Percentiles rank a stretch among this genome's conserved stretches.
phyloP scores from a whole-genome alignment of 2,113 vertebrate species.

The Tichodroma muraria region DNA sequence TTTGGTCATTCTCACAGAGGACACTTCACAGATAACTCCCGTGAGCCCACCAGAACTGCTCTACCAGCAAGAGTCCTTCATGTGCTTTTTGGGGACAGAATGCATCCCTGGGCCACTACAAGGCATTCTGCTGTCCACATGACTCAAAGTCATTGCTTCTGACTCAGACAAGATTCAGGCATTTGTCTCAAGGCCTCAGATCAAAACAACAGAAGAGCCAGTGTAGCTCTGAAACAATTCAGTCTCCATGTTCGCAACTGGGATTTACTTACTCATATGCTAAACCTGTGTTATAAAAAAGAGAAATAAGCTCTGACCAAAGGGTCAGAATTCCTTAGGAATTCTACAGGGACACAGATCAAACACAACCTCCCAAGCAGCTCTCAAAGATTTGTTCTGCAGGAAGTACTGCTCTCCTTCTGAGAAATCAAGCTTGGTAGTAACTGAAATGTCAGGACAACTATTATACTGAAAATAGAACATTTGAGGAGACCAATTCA shows the following conservation, averaged over 20 bases:
- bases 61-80: neutral
- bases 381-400: neutral
- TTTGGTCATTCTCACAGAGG: neutral
- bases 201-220: conserved; percentile 40
- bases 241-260: neutral
- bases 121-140: conserved; percentile 19
- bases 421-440: neutral
- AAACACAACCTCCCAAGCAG: neutral
- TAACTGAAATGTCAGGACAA: conserved; percentile 12
- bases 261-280: neutral
- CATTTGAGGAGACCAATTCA: neutral
- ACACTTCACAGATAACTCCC: neutral
- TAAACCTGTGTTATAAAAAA: conserved; percentile 16
- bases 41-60: neutral
- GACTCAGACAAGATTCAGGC: conserved; percentile 13
- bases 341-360: neutral
- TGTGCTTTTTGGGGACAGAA: neutral
- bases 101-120: neutral
- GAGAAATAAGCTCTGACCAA: conserved; percentile 1
- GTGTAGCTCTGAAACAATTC: neutral
- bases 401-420: neutral
- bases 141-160: neutral
- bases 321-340: neutral
- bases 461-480: neutral
- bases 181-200: conserved; percentile 44